phyloP scores from a whole-genome alignment of 2,888 invertebrate species.

The Dicranocentrus wangi region DNA sequence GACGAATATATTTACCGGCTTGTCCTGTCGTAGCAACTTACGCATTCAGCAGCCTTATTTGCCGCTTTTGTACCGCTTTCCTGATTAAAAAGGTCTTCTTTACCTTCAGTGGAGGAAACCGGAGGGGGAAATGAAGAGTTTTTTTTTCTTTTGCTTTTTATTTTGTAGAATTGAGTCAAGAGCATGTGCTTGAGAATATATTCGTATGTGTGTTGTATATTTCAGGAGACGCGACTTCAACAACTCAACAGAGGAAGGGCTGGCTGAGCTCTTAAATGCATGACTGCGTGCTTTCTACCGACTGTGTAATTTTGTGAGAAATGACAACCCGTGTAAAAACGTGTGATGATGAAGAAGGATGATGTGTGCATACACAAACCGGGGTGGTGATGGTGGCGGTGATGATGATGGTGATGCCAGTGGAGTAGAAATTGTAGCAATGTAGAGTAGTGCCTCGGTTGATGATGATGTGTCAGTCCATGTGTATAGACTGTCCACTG shows the following conservation, averaged over 20 bases:
- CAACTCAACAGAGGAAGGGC: no score
- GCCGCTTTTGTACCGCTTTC: no score
- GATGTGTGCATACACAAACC: slow-evolving; percentile 14
- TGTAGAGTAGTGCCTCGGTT: background rate
- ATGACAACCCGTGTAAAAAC: slow-evolving; percentile 39
- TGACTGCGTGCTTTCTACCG: background rate
- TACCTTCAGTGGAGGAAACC: no score
- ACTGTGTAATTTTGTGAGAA: slow-evolving; percentile 52
- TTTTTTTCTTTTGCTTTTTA: no score
- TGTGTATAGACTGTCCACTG: slow-evolving; percentile 3
- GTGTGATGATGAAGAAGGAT: slow-evolving; percentile 19
- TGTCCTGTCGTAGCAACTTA: no score
- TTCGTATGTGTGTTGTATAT: background rate
- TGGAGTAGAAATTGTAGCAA: background rate
- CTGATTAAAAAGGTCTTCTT: no score
- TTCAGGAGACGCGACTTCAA: background rate
- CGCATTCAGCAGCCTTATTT: no score
- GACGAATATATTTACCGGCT: no score
- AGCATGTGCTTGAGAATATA: background rate
- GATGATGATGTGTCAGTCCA: slow-evolving; percentile 14
- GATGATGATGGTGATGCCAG: background rate
- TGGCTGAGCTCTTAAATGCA: background rate
- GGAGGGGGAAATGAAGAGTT: no score
- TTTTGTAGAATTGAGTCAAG: background rate
- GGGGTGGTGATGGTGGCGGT: background rate